Evolutionary conservation across 2,113 vertebrate genomes (phyloP), one percentile per base, ranked within the genome.

Genomic region (Corythaeola cristata): DNA sequence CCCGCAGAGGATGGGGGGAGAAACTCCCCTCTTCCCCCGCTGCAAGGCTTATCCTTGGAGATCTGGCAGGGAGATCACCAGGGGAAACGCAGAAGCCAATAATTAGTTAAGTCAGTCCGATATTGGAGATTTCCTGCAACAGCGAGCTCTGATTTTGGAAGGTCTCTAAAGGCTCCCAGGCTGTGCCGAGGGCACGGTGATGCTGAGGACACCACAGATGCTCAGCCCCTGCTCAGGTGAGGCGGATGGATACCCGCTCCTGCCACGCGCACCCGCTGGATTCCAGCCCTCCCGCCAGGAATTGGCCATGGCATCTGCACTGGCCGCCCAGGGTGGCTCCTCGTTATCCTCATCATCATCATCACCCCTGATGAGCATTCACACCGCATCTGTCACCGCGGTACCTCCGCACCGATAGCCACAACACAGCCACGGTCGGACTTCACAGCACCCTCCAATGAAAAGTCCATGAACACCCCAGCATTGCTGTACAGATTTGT

Each of bases 181-280:
- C n/a, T 8, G 5, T 0, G 6, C 21, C 2, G 2, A 56, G 14
- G 22, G 55, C 27, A 12, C 8, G 4, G 15, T 4, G 41, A 50
- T 12, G 21, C 59, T 1, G 11, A 49, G 39, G 49, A n/a, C 2
- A 3, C 32, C 0, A 4, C 1, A 44, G 58, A 17, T 22, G 49
- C 72, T 55, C 37, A 16, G 55, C 33, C 16, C 23, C 20, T 7
- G 22, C 37, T 39, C 32, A 16, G 41, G 3, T 3, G 2, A 28
- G 41, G 28, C 5, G 3, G 23, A n/a, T 0, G 7, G 33, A 37
- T 7, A 33, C 19, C 71, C 0, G 4, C 21, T 35, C 21, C 39
- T n/a, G 24, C 58, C 22, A 21, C 8, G 2, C 58, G 7, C 15
- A 3, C 17, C 47, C 11, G 39, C 39, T 39, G 39, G 39, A 39